Base-by-base conservation (phyloP, 1,140 invertebrate genomes). In the Drosophila suzukii region DNA sequence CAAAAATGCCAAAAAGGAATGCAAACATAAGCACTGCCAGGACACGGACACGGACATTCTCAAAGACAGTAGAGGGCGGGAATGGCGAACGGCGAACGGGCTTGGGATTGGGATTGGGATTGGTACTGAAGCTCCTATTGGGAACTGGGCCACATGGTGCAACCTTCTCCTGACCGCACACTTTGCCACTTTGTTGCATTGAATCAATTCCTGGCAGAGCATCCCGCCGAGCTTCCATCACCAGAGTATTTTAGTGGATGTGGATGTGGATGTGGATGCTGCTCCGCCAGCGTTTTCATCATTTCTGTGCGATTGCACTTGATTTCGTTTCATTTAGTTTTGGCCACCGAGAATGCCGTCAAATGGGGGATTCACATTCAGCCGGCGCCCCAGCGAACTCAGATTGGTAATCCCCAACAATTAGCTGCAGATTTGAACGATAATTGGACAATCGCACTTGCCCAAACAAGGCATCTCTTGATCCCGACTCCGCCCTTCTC, bases 1-100 rank as follows among this genome's bases (percentile, higher is more conserved):
- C 85, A 90, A 90, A 90, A 90, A 90, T 90, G 85, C 85, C 85
- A 90, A 90, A 89, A 89, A 90, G 84, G 84, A 89, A 90, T 88
- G 83, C 83, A 88, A 88, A 88, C 83, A 88, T 88, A 88, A 88
- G 83, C 83, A 89, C 84, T 89, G 76, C 82, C 72, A 88, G 80
- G 59, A 65, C 74, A 60, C 43, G 60, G 49, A 59, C 62, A 78
- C 46, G 59, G 63, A 47, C 63, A 49, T 57, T 56, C 73, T 67
- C 75, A 77, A 78, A 54, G 47, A 75, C 49, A 59, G 27, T 17
- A 27, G 50, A 20, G 32, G 38, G 32, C 24, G 17, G 3, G 5
- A 10, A 30, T 32, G 11, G n/a, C 41, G 41, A 6, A 6, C 13
- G 39, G 13, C 13, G n/a, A 4, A 11, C 7, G 10, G 15, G 43